Percentiles rank a stretch among this genome's conserved stretches.
These are phyloP conservation scores for Corydoras sp. DNA, from an alignment of 2,113 vertebrate species.

Conservation along the genomic window DNA sequence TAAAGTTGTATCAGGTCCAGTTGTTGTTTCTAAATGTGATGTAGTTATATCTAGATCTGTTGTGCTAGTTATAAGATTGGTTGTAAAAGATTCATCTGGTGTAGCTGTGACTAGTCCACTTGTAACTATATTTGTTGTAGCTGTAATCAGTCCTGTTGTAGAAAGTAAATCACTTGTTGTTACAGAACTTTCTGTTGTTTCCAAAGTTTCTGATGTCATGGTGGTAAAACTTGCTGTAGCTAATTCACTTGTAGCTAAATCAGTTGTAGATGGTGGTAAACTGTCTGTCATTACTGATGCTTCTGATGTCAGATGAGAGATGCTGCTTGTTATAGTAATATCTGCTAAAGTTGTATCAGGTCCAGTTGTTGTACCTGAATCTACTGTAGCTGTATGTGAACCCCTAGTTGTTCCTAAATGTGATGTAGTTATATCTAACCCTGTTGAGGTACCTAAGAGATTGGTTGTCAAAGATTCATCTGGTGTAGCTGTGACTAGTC, in stretches of 20 bases:
- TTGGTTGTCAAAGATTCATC: too few species aligned
- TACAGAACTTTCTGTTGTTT: background rate
- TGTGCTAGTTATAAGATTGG: too few species aligned
- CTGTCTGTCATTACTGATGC: background rate
- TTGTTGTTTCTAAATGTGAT: background rate
- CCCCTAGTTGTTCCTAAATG: background rate
- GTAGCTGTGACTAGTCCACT: too few species aligned
- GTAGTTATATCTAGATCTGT: background rate
- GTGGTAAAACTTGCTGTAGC: too few species aligned
- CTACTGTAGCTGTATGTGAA: background rate
- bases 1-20: background rate
- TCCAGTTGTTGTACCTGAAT: background rate
- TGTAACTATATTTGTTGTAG: too few species aligned
- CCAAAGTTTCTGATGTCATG: background rate
- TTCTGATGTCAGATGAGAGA: background rate
- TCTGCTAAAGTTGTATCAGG: background rate
- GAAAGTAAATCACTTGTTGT: background rate
- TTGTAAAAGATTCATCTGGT: too few species aligned
- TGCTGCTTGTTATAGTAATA: background rate
- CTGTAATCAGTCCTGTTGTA: background rate
- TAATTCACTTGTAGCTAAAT: too few species aligned
- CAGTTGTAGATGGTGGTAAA: too few species aligned
- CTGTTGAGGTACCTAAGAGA: too few species aligned
- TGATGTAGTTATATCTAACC: background rate
- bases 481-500: too few species aligned